Evolutionary conservation across 2,797 vertebrate species (phyloP), one percentile per base, ranked within the genome.

Genomic region (Sylvia borin): DNA sequence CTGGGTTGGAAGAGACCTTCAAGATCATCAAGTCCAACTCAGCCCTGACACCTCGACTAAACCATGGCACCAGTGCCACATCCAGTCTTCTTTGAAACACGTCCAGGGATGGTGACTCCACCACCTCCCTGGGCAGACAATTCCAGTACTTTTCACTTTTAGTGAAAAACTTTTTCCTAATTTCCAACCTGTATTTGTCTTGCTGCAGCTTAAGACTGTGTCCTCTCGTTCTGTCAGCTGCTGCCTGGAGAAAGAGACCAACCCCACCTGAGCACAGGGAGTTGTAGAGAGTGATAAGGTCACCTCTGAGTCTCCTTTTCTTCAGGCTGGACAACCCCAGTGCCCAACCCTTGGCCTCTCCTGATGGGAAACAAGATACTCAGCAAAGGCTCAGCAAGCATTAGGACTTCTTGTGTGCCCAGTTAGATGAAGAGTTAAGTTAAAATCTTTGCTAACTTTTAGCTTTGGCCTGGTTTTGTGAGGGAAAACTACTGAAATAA

Each of bases 311-410:
- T 34, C 22, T 34, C 15, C 55, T 36, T 55, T 34, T 57, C 54
- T 57, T 7, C 22, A 34, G 55, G 22, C 10, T 58, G 3, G 36
- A 58, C 16, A 58, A 26, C 34, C 24, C n/a, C 55, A 58, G n/a
- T 5, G 4, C 10, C n/a, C 55, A 58, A 58, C 24, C 22, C 24
- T 65, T 40, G 6, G 16, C 26, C 21, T 53, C 20, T 42, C n/a
- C 65, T 77, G 57, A 11, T 74, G 45, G 53, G 60, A 64, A 71
- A 15, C 2, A 36, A 42, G 67, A 9, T 36, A 8, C 10, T 24
- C 5, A 0, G 42, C 13, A 79, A 53, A 74, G 32, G 21, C 9
- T 38, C 54, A 57, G 54, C 10, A 29, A 64, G 29, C 0, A 0
- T 48, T 57, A 27, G n/a, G 17, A 32, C 4, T 51, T 32, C 7